Evolutionary conservation across 1,140 invertebrate species (phyloP), one percentile per base, ranked within the genome.

Genomic region (Mycetomoellerius zeteki): DNA sequence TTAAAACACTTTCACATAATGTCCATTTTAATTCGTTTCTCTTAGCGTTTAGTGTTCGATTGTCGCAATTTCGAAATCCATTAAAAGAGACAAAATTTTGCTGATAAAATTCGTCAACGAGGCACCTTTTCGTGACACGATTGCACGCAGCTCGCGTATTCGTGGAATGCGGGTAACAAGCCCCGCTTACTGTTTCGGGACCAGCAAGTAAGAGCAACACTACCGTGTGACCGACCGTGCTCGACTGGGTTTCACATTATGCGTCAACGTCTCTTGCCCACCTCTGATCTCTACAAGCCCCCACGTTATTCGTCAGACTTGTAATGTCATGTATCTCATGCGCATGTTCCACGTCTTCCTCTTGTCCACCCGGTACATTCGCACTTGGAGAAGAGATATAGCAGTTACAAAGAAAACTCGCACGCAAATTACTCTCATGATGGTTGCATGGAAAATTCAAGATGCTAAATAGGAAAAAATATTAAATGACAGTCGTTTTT

Each of bases 311-410:
- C 10, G 24, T 12, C 43, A 43, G 47, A 52, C 52, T 75, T 67
- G n/a, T 37, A 24, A n/a, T 56, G 71, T 65, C 85, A 43, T 12
- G 33, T 78, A 54, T 73, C 33, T 88, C 81, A 43, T 81, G 88
- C 88, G 88, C 87, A 89, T 88, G 75, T 72, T 43, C 21, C 47
- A 14, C 47, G 62, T 56, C 27, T 54, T 73, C 27, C 37, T 84
- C 50, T 73, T 37, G 21, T 16, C 24, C 80, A 73, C 21, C 19
- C 69, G 69, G 14, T 62, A 37, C 43, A 73, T 60, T 50, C 4
- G 21, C 37, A 60, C 24, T 21, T n/a, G 3, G 62, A 80, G 4
- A 33, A 8, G 52, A 71, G 21, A 47, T 77, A 10, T 6, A 24
- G 21, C 30, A 16, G 21, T 27, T 54, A 27, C 43, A n/a, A 65